phyloP scores from a whole-genome alignment of 2,888 invertebrate species.

The Xylocampa areola region DNA sequence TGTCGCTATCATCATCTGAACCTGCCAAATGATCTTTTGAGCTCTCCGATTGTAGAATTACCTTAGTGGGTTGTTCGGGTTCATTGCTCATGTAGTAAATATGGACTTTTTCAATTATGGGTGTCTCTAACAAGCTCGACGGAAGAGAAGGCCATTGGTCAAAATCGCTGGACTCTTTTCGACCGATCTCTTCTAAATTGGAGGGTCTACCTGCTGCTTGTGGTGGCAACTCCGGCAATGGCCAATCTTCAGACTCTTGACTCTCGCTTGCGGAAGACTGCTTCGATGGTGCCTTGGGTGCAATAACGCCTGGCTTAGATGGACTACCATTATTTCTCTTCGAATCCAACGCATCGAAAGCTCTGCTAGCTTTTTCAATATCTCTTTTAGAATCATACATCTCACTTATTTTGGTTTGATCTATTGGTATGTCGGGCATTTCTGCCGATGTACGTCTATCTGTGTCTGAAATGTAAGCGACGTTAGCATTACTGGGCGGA shows the following conservation, averaged over 20 bases:
- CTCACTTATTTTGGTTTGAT: constrained; percentile 90
- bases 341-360: constrained; percentile 64
- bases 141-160: constrained; percentile 96
- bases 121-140: constrained; percentile 92
- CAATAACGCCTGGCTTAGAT: constrained; percentile 73
- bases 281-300: constrained; percentile 78
- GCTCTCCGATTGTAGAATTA: constrained; percentile 92
- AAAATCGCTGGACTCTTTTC: constrained; percentile 91
- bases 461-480: constrained; percentile 94
- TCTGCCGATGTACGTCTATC: constrained; percentile 95
- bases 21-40: constrained; percentile 91
- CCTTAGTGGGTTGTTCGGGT: constrained; percentile 94
- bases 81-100: constrained; percentile 94
- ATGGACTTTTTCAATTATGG: constrained; percentile 93
- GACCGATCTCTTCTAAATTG: constrained; percentile 68
- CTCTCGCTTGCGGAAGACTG: constrained; percentile 90
- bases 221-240: constrained; percentile 93
- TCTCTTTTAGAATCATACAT: constrained; percentile 89
- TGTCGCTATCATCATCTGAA: constrained; percentile 92
- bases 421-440: constrained; percentile 95
- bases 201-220: constrained; percentile 75
- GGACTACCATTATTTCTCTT: constrained; percentile 73
- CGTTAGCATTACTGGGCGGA: constrained; percentile 93
- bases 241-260: constrained; percentile 94
- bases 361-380: constrained; percentile 75